A percentile compares a stretch with the other conserved stretches of the same genome.
These are phyloP conservation scores for Erebia aethiops DNA, from an alignment of 2,888 invertebrate genomes.

Conservation along the genomic window DNA sequence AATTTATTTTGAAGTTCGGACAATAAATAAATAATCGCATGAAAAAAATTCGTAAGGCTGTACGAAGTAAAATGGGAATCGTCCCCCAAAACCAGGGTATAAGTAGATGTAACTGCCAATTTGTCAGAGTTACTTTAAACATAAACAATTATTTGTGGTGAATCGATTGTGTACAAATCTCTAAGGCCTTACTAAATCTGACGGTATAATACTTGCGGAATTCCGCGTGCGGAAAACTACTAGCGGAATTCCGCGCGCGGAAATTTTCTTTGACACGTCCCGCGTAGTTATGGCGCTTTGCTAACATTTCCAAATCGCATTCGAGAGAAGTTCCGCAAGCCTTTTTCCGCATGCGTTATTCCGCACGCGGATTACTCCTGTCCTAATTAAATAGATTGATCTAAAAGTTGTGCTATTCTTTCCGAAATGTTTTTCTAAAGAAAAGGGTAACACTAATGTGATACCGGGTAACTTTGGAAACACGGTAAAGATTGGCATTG, in stretches of 20 bases:
- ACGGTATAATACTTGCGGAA: no score
- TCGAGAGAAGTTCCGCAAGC: no score
- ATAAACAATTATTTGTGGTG: neutral
- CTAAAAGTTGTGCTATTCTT: no score
- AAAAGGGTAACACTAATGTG: no score
- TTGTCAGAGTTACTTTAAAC: neutral
- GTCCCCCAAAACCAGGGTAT: conserved; percentile 78
- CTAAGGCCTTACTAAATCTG: neutral
- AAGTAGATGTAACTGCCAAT: conserved; percentile 66
- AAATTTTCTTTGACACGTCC: neutral
- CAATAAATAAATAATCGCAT: conserved; percentile 67
- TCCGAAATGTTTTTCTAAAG: no score
- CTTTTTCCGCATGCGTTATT: no score
- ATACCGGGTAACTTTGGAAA: no score
- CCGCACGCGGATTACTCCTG: no score
- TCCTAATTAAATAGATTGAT: no score
- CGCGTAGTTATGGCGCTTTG: no score
- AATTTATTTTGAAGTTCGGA: conserved; percentile 57
- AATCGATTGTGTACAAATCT: neutral
- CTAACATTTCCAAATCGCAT: no score
- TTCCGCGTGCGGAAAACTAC: neutral
- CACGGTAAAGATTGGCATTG: no score
- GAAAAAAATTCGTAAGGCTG: conserved; percentile 64
- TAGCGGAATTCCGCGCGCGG: neutral
- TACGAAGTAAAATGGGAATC: conserved; percentile 66